A percentile compares a stretch with the other conserved stretches of the same genome.
Evolutionary conservation across 2,888 invertebrate genomes (phyloP).

Genomic region (Epirrita christyi): DNA sequence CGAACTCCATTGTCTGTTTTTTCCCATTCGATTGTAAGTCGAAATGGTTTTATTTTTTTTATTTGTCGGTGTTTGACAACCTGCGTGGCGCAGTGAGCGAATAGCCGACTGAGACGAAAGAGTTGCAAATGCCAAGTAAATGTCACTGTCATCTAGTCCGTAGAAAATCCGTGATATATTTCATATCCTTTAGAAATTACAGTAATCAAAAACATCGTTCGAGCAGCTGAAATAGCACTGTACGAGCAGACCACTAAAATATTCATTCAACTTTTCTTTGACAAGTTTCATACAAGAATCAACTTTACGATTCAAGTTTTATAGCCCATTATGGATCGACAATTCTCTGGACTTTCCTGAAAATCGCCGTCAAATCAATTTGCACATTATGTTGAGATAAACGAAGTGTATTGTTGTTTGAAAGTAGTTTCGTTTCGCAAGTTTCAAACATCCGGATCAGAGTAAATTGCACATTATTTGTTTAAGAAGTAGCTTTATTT

Average conservation of each 20-base stretch:
- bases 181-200: slow-evolving; percentile 12
- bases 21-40: slow-evolving; percentile 14
- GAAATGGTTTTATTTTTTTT: neutral
- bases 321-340: neutral
- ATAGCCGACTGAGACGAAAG: no score
- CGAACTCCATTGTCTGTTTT: slow-evolving; percentile 6
- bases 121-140: no score
- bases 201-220: slow-evolving; percentile 11
- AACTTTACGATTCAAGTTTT: slow-evolving; percentile 2
- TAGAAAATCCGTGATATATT: slow-evolving; percentile 12
- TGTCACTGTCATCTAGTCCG: neutral
- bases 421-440: neutral
- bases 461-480: slow-evolving; percentile 18
- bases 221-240: slow-evolving; percentile 16
- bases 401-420: slow-evolving; percentile 5
- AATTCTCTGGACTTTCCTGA: slow-evolving; percentile 14
- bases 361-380: slow-evolving; percentile 8
- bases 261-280: slow-evolving; percentile 22
- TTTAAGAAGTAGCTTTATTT: slow-evolving; percentile 6
- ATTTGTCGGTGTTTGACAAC: no score
- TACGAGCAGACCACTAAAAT: slow-evolving; percentile 18
- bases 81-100: no score
- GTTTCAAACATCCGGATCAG: slow-evolving; percentile 2
- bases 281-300: slow-evolving; percentile 10
- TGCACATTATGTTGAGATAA: neutral